Evolutionary conservation across 2,113 vertebrate genomes (phyloP).

Genomic region (Hassar affinis): DNA sequence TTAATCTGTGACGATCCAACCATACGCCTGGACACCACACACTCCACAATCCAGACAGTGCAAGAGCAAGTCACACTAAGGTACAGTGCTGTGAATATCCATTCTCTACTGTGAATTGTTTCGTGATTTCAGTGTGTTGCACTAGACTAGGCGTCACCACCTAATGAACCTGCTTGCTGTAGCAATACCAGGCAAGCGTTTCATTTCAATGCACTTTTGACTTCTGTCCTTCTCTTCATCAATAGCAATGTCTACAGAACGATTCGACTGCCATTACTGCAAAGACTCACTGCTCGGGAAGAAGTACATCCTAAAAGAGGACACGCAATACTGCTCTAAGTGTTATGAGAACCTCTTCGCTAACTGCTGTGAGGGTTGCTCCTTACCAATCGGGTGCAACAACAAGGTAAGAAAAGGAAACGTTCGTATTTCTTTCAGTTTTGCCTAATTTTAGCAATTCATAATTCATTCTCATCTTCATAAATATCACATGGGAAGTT

Average conservation of each 20-base stretch:
- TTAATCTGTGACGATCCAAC: conserved; percentile 63
- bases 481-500: background rate
- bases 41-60: conserved; percentile 43
- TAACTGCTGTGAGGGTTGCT: conserved; percentile 86
- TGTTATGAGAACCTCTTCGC: conserved; percentile 89
- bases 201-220: background rate
- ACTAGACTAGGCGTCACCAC: background rate
- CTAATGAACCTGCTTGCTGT: background rate
- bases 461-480: background rate
- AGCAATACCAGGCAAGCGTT: background rate
- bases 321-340: conserved; percentile 83
- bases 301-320: conserved; percentile 84
- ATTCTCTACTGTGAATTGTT: background rate
- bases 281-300: conserved; percentile 86
- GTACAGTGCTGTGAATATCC: conserved; percentile 36
- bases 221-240: conserved; percentile 26
- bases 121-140: background rate
- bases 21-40: conserved; percentile 40
- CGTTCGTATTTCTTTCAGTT: background rate
- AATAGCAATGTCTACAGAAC: conserved; percentile 75
- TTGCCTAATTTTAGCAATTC: background rate
- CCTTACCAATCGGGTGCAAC: conserved; percentile 81
- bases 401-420: conserved; percentile 79
- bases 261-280: conserved; percentile 86
- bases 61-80: conserved; percentile 49